Base-by-base conservation (phyloP, 2,113 vertebrate species). In the Lepus europaeus region DNA sequence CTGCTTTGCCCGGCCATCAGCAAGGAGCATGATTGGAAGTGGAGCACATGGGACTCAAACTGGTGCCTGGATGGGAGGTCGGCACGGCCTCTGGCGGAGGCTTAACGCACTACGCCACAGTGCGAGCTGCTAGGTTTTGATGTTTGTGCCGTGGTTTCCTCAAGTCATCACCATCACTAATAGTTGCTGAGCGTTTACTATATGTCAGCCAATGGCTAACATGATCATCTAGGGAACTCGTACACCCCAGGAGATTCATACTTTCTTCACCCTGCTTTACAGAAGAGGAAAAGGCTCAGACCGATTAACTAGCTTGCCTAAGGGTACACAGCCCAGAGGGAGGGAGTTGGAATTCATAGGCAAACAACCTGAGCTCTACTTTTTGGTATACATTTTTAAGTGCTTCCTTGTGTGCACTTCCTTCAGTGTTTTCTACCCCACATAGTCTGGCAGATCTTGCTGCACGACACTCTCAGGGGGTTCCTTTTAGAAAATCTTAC, bases 121-220 rank as follows among this genome's bases (percentile, higher is more conserved):
- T 7, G 45, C 45, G 7, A 45, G 45, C 45, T 7, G 45, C 45
- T 45, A 7, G 45, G 45, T 45, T 45, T 45, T 45, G 45, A 45
- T 17, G 3, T 51, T n/a, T 22, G 39, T 25, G 31, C 49, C 4
- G 9, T 7, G 33, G 11, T 31, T 33, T 81, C 80, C n/a, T 90
- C 77, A 20, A 23, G 51, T 31, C 56, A 36, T 14, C 51, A 39
- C n/a, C 63, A 10, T 19, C 22, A 63, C 13, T 14, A 79, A 36
- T 79, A 69, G 68, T 36, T 53, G 23, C 77, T 11, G 29, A 51
- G 66, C 27, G 7, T 36, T 36, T 36, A 36, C 36, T 36, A 36
- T 78, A 1, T 13, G 23, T 0, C 68, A 45, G 49, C 12, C 16
- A 2, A 4, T 7, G 0, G 27, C 29, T 25, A 11, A 9, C 6